A percentile compares a stretch with the other conserved stretches of the same genome.
These are phyloP conservation scores for Papilio aristodemus DNA, from an alignment of 1,140 invertebrate species.

Conservation along the genomic window DNA sequence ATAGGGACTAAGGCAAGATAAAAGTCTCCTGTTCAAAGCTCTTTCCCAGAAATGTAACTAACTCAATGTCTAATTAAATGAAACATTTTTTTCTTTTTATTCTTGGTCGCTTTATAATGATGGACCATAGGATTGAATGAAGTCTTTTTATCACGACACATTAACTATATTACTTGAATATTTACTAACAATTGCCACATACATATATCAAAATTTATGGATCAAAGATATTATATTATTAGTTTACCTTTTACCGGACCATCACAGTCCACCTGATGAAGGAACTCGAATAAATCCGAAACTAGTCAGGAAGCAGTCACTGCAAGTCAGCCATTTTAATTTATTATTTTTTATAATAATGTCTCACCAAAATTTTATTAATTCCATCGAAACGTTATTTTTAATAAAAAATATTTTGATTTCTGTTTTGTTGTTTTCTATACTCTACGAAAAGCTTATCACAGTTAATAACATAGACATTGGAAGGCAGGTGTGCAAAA, in stretches of 20 bases:
- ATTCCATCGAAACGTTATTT: too few relatives aligned
- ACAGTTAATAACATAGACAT: neutral
- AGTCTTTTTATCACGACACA: neutral
- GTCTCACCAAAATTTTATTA: too few relatives aligned
- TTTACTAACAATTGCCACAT: neutral
- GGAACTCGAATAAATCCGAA: too few relatives aligned
- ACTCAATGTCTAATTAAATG: constrained; percentile 31
- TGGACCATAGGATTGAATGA: too few relatives aligned
- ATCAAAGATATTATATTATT: neutral
- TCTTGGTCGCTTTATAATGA: neutral
- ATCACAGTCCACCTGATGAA: too few relatives aligned
- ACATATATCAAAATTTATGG: too few relatives aligned
- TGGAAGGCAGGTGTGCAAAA: constrained; percentile 16
- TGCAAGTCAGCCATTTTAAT: too few relatives aligned
- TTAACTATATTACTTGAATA: neutral
- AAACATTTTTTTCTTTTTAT: constrained; percentile 22
- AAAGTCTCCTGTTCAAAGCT: constrained; percentile 27
- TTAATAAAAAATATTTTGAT: neutral
- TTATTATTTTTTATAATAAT: too few relatives aligned
- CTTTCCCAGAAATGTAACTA: constrained; percentile 29
- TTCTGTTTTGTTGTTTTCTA: neutral
- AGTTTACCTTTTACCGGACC: too few relatives aligned
- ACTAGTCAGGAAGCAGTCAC: too few relatives aligned
- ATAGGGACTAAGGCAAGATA: constrained; percentile 24
- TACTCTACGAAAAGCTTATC: neutral